phyloP scores from a whole-genome alignment of 2,113 vertebrate species.

The human region DNA sequence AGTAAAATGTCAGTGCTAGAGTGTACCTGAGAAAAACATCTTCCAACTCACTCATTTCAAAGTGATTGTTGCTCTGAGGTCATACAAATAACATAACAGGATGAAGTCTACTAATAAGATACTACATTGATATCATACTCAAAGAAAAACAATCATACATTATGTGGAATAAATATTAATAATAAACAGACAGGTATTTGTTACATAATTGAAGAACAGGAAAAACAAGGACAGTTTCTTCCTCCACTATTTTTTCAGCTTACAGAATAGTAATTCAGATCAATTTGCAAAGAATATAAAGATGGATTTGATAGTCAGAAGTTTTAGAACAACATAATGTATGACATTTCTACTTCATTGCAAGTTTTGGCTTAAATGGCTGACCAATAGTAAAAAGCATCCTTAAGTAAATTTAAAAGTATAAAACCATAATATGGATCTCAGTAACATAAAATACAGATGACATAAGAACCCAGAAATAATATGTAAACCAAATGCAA shows the following conservation, averaged over 20 bases:
- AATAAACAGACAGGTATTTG: not conserved
- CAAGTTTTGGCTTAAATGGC: not conserved
- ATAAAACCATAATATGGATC: not conserved
- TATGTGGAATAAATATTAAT: not conserved
- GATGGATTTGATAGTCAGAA: not conserved
- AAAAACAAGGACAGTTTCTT: not conserved
- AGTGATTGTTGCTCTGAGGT: not conserved
- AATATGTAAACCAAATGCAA: not conserved
- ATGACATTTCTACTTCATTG: not conserved
- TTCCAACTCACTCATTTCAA: not conserved
- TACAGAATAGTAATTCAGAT: not conserved
- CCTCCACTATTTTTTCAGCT: not conserved
- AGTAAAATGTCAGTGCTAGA: not conserved
- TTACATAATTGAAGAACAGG: not conserved
- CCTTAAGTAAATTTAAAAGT: not conserved
- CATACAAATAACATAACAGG: not conserved
- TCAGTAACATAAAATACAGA: not conserved
- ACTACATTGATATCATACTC: too few relatives aligned
- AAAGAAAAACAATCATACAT: not conserved
- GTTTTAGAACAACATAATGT: not conserved
- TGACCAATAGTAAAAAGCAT: not conserved
- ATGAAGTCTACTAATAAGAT: not conserved
- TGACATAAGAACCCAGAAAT: not conserved
- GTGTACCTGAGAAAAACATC: not conserved
- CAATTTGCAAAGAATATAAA: not conserved